Evolutionary conservation across 2,113 vertebrate species (phyloP).

Genomic region (Microcebus lehilahytsara): DNA sequence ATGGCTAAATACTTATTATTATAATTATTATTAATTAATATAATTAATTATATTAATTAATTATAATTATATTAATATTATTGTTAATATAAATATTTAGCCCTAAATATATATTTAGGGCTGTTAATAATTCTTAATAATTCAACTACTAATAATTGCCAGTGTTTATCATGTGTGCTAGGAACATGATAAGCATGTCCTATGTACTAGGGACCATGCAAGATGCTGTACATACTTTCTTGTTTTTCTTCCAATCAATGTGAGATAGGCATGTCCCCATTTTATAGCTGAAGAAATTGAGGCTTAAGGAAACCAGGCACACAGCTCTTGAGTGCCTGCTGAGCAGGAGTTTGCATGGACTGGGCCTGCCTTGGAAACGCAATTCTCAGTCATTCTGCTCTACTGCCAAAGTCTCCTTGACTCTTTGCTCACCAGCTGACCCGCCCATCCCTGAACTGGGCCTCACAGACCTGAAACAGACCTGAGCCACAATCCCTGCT

Average conservation of each 20-base stretch:
- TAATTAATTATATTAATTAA: too few relatives aligned
- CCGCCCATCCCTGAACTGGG: neutral
- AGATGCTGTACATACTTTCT: neutral
- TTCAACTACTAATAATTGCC: neutral
- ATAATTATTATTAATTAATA: too few relatives aligned
- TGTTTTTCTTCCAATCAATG: neutral
- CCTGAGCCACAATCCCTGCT: neutral
- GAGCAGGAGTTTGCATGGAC: neutral
- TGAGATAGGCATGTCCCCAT: neutral
- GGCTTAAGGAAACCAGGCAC: neutral
- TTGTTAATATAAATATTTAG: too few relatives aligned
- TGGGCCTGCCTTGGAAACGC: neutral
- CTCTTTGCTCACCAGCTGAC: neutral
- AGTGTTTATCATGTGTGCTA: slow-evolving; percentile 52
- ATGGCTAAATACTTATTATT: too few relatives aligned
- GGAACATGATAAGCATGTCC: too few relatives aligned
- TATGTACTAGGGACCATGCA: neutral
- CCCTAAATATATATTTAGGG: neutral
- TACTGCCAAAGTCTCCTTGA: neutral
- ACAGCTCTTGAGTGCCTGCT: neutral
- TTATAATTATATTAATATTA: too few relatives aligned
- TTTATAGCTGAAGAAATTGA: neutral
- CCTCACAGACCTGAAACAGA: neutral
- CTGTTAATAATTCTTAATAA: neutral
- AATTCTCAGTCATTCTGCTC: neutral